phyloP scores from a whole-genome alignment of 2,113 vertebrate genomes.

The Lycaon pictus region DNA sequence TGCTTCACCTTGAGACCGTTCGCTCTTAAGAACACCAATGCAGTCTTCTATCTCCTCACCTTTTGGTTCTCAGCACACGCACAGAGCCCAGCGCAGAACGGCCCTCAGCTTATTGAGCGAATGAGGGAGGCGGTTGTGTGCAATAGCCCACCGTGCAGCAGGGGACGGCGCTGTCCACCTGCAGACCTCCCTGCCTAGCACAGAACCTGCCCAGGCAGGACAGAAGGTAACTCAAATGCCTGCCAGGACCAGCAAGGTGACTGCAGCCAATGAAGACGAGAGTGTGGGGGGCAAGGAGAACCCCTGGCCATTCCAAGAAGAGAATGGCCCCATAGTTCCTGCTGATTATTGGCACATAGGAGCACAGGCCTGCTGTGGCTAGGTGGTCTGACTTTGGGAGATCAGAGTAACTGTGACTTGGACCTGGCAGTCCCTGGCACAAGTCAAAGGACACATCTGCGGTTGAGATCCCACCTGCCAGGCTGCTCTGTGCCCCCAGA shows the following conservation, averaged over 20 bases:
- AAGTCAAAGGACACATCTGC: not conserved
- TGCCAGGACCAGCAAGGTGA: not conserved
- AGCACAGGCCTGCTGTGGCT: not conserved
- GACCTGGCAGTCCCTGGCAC: not conserved
- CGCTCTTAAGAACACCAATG: not conserved
- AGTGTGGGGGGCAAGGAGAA: not conserved
- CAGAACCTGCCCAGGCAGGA: not conserved
- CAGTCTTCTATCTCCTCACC: not conserved
- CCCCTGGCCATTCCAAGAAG: not conserved
- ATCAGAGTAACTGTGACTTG: not conserved
- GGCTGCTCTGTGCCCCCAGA: not conserved
- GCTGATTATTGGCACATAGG: rapidly evolving
- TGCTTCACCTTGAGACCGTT: not conserved
- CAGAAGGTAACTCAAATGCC: not conserved
- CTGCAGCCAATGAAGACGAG: not conserved
- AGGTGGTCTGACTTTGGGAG: not conserved
- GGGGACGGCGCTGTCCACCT: not conserved
- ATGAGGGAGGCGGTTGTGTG: not conserved
- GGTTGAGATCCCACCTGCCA: not conserved
- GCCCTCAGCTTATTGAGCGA: not conserved
- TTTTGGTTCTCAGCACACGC: not conserved
- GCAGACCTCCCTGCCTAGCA: not conserved
- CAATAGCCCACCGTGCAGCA: not conserved
- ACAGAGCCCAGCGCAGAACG: not conserved
- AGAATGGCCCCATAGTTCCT: rapidly evolving